Evolutionary conservation across 2,888 invertebrate species (phyloP), one percentile per base, ranked within the genome.

Genomic region (Limenitis camilla): DNA sequence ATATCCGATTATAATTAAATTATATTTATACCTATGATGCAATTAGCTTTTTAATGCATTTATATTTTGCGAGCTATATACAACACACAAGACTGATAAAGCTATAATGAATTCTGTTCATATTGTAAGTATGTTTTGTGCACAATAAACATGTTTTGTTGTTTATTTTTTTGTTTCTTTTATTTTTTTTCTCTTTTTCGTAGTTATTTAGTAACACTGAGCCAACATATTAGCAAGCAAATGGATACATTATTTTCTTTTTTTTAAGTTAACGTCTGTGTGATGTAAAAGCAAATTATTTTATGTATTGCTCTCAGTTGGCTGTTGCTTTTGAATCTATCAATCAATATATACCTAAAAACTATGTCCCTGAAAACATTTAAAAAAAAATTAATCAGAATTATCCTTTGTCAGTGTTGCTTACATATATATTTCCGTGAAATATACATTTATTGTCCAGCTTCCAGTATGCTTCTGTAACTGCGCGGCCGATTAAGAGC

Each of bases 31-130:
- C 61, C 64, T 71, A 61, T 69, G 62, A 66, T 58, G 45, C 45
- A 60, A 64, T 67, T 73, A 71, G 81, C 83, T 84, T 85, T 74
- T 72, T 65, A 74, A 75, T 74, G 83, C 84, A 83, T 85, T 84
- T 68, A 69, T 68, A 69, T 78, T 82, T 84, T 76, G 53, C 72
- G 78, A 78, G 77, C 78, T 81, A 79, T 82, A 86, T 84, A 85
- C 84, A 84, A 81, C 81, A 84, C 84, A 86, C 86, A 86, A 86
- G 86, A 86, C 86, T 87, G 86, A 85, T 82, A 78, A 75, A 72
- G 71, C 74, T 79, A 78, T 77, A 76, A 68, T 70, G 67, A 72
- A 69, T 66, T 67, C 63, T 74, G 68, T 78, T 74, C 69, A 74
- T 84, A 78, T 78, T 86, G 76, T 85, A 81, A 80, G 78, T 78